phyloP scores from a whole-genome alignment of 2,113 vertebrate genomes.

The Cyrtonyx montezumae region DNA sequence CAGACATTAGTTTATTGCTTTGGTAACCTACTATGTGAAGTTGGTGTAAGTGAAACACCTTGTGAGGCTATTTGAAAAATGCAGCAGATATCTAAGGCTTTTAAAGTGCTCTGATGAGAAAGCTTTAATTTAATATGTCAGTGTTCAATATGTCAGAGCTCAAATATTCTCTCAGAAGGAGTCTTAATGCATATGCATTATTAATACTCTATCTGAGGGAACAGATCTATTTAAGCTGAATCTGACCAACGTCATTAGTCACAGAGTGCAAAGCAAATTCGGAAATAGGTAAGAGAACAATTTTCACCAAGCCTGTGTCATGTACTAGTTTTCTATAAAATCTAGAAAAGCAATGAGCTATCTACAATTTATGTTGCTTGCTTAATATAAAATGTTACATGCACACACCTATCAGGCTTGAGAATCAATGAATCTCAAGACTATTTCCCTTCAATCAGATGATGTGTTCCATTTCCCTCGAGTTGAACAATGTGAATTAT shows the following conservation, averaged over 20 bases:
- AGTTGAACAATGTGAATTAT: not conserved
- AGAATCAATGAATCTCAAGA: not conserved
- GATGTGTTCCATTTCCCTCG: not conserved
- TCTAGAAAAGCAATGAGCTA: not conserved
- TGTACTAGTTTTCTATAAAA: not conserved
- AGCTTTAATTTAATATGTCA: slow-evolving; percentile 75
- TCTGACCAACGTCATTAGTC: slow-evolving; percentile 63
- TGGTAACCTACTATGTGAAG: slow-evolving; percentile 20
- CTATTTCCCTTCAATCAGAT: not conserved
- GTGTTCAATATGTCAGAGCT: slow-evolving; percentile 74
- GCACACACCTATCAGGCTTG: not conserved
- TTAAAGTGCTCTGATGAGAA: slow-evolving; percentile 64
- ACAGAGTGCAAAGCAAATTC: slow-evolving; percentile 23
- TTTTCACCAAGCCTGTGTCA: not conserved
- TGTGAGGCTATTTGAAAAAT: slow-evolving; percentile 42
- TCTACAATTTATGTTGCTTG: not conserved
- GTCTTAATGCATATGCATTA: slow-evolving; percentile 73
- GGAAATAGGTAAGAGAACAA: not conserved
- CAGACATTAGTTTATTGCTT: slow-evolving; percentile 37
- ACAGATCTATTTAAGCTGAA: slow-evolving; percentile 55
- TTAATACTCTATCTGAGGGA: slow-evolving; percentile 68
- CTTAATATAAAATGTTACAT: not conserved
- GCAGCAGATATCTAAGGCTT: slow-evolving; percentile 20
- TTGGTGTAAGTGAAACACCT: slow-evolving; percentile 31
- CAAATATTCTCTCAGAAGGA: slow-evolving; percentile 73